Evolutionary conservation across 2,888 invertebrate genomes (phyloP).

Genomic region (Orthonevra nobilis): DNA sequence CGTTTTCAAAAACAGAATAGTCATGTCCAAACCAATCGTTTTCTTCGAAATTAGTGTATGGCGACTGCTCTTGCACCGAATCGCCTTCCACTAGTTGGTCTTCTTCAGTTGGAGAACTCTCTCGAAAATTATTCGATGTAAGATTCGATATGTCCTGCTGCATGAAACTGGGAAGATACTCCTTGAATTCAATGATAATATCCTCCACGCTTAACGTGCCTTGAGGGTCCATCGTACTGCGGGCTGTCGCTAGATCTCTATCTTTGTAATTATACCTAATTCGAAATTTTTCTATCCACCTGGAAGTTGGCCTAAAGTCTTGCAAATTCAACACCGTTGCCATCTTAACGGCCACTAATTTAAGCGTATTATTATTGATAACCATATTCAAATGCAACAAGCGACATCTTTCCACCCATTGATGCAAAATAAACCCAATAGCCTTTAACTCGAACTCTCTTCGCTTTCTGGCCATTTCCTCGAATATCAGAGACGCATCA

Average conservation of each 20-base stretch:
- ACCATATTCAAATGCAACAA: conserved; percentile 74
- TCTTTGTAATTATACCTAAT: conserved; percentile 77
- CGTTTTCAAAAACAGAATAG: conserved; percentile 58
- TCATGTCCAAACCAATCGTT: conserved; percentile 73
- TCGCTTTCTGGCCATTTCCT: conserved; percentile 78
- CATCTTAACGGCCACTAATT: conserved; percentile 76
- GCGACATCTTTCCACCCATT: conserved; percentile 78
- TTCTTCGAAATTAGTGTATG: conserved; percentile 71
- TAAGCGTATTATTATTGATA: conserved; percentile 76
- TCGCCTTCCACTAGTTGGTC: neutral
- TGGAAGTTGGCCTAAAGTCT: conserved; percentile 76
- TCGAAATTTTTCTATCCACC: conserved; percentile 78
- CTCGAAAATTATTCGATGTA: conserved; percentile 61
- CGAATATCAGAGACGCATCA: conserved; percentile 76
- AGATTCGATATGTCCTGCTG: conserved; percentile 76
- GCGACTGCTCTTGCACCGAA: too few species aligned
- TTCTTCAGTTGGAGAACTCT: neutral
- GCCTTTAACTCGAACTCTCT: conserved; percentile 79
- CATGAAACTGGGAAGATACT: conserved; percentile 77
- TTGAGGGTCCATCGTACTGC: conserved; percentile 42
- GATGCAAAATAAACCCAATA: conserved; percentile 77
- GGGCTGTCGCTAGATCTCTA: conserved; percentile 72
- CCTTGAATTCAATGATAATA: conserved; percentile 78
- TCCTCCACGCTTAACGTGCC: conserved; percentile 76
- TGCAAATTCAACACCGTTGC: conserved; percentile 77